Conservation (phyloP, 2,797 vertebrate genomes). For the Lithobates pipiens region DNA sequence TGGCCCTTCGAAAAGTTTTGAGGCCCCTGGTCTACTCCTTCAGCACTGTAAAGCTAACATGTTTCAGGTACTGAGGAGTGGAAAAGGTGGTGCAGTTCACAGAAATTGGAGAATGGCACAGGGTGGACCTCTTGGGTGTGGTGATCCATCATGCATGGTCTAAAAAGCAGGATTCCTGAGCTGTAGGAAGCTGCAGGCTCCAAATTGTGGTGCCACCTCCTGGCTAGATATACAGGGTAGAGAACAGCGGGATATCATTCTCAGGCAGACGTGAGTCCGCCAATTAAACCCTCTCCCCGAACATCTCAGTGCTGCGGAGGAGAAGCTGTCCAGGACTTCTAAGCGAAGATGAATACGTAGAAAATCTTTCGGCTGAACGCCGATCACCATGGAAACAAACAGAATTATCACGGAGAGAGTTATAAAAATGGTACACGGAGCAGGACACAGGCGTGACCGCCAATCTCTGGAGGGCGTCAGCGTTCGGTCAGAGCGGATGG, state of each 20-base stretch:
- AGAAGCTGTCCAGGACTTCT: conserved; percentile 1
- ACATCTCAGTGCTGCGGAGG: background rate
- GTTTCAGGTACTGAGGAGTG: background rate
- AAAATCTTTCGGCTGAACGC: background rate
- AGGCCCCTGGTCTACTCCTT: no score
- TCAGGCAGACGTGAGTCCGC: no score
- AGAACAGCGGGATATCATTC: background rate
- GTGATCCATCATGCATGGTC: background rate
- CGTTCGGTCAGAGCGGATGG: background rate
- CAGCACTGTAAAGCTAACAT: background rate
- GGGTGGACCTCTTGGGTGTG: no score
- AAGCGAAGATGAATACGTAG: conserved; percentile 20
- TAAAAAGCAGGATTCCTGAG: no score
- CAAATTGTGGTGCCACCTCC: background rate
- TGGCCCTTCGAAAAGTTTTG: no score
- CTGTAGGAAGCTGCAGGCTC: background rate
- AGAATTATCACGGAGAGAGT: conserved; percentile 4
- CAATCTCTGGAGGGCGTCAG: background rate
- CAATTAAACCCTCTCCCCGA: background rate
- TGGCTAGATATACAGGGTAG: background rate
- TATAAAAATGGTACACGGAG: background rate
- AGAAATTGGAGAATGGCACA: no score
- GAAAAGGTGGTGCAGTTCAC: no score
- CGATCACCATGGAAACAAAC: conserved; percentile 51
- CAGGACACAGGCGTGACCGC: background rate